phyloP scores from a whole-genome alignment of 2,113 vertebrate species.

The Marcusenius ussheri region DNA sequence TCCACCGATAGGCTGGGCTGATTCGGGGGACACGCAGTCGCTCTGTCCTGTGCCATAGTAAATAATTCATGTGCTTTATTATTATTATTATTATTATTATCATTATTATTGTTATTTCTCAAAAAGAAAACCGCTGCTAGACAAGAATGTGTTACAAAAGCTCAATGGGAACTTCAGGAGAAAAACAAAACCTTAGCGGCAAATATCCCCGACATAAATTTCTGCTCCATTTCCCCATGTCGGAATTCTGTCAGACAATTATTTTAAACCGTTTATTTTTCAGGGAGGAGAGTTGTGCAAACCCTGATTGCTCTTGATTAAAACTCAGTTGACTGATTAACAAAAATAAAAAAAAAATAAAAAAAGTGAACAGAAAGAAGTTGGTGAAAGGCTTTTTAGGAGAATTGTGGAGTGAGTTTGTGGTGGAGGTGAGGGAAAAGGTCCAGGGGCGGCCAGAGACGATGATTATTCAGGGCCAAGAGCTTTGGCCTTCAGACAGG shows the following conservation, averaged over 20 bases:
- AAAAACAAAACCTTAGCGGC: neutral
- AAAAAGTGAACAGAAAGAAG: neutral
- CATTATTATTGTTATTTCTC: neutral
- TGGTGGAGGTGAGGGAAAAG: neutral
- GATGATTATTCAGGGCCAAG: neutral
- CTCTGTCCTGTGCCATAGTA: slow-evolving; percentile 6
- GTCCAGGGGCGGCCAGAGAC: neutral
- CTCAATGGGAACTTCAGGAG: neutral
- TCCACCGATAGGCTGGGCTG: neutral
- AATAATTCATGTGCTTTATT: slow-evolving; percentile 13
- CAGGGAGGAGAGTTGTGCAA: neutral
- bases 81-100: neutral
- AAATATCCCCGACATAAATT: neutral
- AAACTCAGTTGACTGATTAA: neutral
- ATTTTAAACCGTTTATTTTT: slow-evolving; percentile 10
- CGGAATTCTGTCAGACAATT: neutral
- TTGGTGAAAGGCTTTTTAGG: neutral
- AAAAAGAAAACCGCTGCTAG: neutral
- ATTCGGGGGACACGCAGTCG: neutral
- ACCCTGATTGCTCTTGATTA: slow-evolving; percentile 3
- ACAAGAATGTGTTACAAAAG: neutral
- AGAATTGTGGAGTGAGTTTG: neutral
- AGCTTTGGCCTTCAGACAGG: neutral
- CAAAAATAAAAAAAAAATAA: neutral
- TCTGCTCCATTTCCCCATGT: neutral